Percentiles rank a stretch among this genome's conserved stretches.
Evolutionary conservation across 2,113 vertebrate species (phyloP).

Genomic region (Thomomys bottae): DNA sequence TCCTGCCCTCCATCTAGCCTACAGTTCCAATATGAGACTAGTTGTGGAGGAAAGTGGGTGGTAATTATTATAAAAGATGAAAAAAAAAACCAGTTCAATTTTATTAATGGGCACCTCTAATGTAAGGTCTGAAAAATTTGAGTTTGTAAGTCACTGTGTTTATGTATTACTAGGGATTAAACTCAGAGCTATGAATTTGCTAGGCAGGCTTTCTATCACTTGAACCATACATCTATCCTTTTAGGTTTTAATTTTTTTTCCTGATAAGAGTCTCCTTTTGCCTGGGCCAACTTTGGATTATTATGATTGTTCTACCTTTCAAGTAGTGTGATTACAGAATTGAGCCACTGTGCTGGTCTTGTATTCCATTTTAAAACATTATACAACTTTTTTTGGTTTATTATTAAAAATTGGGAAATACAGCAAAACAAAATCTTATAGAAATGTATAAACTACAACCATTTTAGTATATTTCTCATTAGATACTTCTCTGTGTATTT

Average conservation of each 20-base stretch:
- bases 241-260: no score
- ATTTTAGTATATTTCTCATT: conserved; percentile 8
- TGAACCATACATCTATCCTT: no score
- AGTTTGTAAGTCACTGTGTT: background rate
- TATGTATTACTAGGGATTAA: background rate
- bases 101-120: background rate
- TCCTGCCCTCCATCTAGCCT: background rate
- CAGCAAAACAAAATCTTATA: background rate
- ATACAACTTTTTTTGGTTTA: background rate
- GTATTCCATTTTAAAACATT: background rate
- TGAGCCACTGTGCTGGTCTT: no score
- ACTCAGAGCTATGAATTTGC: no score
- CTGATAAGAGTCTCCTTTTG: background rate
- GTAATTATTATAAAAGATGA: background rate
- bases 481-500: background rate
- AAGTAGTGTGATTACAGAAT: no score
- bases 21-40: background rate
- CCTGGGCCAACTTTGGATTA: no score
- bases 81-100: background rate
- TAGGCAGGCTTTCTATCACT: no score
- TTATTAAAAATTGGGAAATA: conserved; percentile 37
- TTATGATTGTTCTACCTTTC: no score
- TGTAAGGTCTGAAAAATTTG: background rate
- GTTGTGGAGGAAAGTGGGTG: background rate
- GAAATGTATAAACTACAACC: background rate